phyloP scores from a whole-genome alignment of 53 echinoderm and acorn worm genomes.

The Pentamera pediparva region DNA sequence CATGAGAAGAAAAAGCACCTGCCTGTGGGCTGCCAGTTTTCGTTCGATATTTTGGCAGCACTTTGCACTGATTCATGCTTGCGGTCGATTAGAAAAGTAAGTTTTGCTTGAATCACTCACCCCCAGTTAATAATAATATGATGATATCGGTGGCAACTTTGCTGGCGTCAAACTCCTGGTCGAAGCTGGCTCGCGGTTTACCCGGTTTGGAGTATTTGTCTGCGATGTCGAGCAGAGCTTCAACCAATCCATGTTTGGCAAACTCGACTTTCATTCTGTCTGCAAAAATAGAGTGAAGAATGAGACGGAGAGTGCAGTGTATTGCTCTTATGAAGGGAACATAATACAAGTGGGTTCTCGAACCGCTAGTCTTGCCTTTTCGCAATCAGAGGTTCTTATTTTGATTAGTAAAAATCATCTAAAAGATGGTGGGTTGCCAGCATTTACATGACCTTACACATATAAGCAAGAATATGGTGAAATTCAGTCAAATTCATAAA shows the following conservation, averaged over 20 bases:
- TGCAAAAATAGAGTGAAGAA: slow-evolving; percentile 10
- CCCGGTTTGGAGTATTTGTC: slow-evolving; percentile 46
- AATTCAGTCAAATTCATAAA: too few relatives aligned
- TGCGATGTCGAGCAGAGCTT: slow-evolving; percentile 50
- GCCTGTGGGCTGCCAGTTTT: too few relatives aligned
- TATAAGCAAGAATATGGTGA: too few relatives aligned
- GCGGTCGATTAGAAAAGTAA: too few relatives aligned
- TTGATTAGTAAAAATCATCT: not conserved
- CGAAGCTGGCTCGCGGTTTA: slow-evolving; percentile 49
- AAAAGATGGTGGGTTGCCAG: not conserved
- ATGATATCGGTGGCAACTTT: slow-evolving; percentile 87
- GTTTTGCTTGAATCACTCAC: too few relatives aligned
- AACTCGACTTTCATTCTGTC: slow-evolving; percentile 89
- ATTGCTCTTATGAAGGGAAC: too few relatives aligned
- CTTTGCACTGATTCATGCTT: too few relatives aligned
- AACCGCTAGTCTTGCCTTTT: too few relatives aligned
- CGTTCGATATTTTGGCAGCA: too few relatives aligned
- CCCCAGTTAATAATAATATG: slow-evolving; percentile 86
- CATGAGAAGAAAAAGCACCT: too few relatives aligned
- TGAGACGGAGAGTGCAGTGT: not conserved
- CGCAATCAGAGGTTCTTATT: not conserved
- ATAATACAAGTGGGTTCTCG: too few relatives aligned
- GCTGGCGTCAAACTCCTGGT: slow-evolving; percentile 84
- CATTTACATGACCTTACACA: not conserved
- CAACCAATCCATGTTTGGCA: slow-evolving; percentile 61